Evolutionary conservation across 2,113 vertebrate species (phyloP), one percentile per base, ranked within the genome.

Genomic region (Psammodynastes pulverulentus): DNA sequence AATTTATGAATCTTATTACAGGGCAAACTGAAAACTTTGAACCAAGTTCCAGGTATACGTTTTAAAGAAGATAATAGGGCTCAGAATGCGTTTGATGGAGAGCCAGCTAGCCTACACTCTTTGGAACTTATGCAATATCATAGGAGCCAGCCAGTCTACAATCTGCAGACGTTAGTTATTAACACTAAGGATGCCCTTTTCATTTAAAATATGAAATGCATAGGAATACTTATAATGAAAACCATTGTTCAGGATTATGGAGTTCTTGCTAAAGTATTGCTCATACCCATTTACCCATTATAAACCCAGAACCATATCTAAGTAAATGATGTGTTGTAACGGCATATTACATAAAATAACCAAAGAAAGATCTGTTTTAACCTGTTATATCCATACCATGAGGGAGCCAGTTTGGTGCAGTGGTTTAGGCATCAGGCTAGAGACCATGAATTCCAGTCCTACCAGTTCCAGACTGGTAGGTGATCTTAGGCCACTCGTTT

Each of bases 371-470:
- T 24, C 39, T 89, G 86, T 2, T 21, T n/a, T 15, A 67, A 84
- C 34, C 0, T 21, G 19, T 23, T 39, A 3, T 56, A 84, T 0
- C 1, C 51, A 10, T 0, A 19, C 1, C 2, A 3, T 0, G 8
- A 34, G 26, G 5, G 12, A n/a, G 12, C 62, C 29, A n/a, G 29
- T n/a, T 13, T 67, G 62, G 29, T 67, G 2, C 15, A 67, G 62
- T 13, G 29, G 29, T 67, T 67, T 67, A 34, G 29, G 62, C 62
- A 67, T 67, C 29, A 67, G 62, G 62, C 5, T 67, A 34, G 12
- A 34, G 62, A 67, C 62, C 29, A 67, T 34, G 62, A 67, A 24
- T 56, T 56, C 23, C 54, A 56, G 54, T 56, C 17, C 54, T 24
- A 56, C 23, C 23, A 56, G 58, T 12, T 13, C 26, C 10, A 62